Evolutionary conservation across 2,797 vertebrate genomes (phyloP), one percentile per base, ranked within the genome.

Genomic region (Trachurus trachurus): DNA sequence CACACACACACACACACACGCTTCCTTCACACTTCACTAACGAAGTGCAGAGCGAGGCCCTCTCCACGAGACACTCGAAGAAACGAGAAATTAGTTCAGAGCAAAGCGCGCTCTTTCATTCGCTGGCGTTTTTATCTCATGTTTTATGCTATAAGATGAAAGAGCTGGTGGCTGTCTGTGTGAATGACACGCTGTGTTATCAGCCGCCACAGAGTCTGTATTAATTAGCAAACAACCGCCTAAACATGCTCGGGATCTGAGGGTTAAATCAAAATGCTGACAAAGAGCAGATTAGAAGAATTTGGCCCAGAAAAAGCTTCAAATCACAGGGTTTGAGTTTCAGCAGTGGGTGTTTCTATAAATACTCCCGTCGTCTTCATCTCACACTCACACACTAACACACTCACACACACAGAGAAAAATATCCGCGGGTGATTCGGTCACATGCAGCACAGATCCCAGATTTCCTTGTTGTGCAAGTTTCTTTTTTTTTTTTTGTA

Each of bases 171-270:
- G 72, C 79, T 84, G 82, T 87, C 82, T 80, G 65, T 71, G 42
- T 78, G 78, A 85, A 86, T 81, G 85, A 87, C 75, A 85, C 66
- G 74, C 86, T 40, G 72, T 78, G 81, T 85, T 88, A 88, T 89
- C 84, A 78, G 62, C 71, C 34, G 15, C 78, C 79, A 59, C 62
- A 74, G 83, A 75, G 71, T 84, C 83, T 71, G 71, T 86, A 82
- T 87, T 89, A 86, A 90, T 90, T 88, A 89, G 82, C 79, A 83
- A 86, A 87, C 85, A 90, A 85, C 69, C 39, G 22, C 74, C 84
- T 77, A 80, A 87, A 84, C 80, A 75, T 82, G 84, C 81, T 83
- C 66, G 71, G 69, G 79, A 88, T 88, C 87, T 81, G 88, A 89
- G 83, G 83, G 79, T 86, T 80, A 84, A 88, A 89, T 88, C 84